phyloP scores from a whole-genome alignment of 1,140 invertebrate genomes.

The Drosophila pachea region DNA sequence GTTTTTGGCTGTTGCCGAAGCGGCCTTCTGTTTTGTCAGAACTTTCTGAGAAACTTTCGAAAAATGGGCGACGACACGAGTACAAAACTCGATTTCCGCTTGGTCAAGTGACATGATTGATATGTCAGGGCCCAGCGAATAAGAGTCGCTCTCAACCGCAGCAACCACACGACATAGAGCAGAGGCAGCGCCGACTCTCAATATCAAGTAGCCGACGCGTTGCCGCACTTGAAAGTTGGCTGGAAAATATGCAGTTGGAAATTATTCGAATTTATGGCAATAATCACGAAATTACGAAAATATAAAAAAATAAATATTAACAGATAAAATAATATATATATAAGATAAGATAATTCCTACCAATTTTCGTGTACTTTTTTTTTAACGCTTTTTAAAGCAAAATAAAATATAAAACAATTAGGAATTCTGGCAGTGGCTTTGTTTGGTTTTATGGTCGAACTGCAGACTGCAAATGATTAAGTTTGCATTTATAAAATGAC shows the following conservation, averaged over 20 bases:
- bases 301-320: too few relatives aligned
- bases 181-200: constrained; percentile 7
- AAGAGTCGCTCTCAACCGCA: constrained; percentile 4
- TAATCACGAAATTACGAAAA: too few relatives aligned
- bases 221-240: neutral
- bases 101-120: constrained; percentile 74
- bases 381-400: constrained; percentile 22
- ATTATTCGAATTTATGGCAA: too few relatives aligned
- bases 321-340: too few relatives aligned
- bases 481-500: constrained; percentile 63
- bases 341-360: too few relatives aligned
- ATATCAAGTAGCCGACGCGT: constrained; percentile 56
- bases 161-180: constrained; percentile 4
- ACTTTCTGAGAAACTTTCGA: constrained; percentile 40
- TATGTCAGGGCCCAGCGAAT: constrained; percentile 24
- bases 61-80: constrained; percentile 9
- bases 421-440: constrained; percentile 28
- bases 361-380: constrained; percentile 1
- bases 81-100: constrained; percentile 68
- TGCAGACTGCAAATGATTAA: constrained; percentile 62
- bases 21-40: too few relatives aligned
- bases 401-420: constrained; percentile 38
- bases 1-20: constrained; percentile 42
- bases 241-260: too few relatives aligned
- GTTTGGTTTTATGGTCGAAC: constrained; percentile 41